phyloP scores from a whole-genome alignment of 2,888 invertebrate genomes.

The Crepidodera aurea region DNA sequence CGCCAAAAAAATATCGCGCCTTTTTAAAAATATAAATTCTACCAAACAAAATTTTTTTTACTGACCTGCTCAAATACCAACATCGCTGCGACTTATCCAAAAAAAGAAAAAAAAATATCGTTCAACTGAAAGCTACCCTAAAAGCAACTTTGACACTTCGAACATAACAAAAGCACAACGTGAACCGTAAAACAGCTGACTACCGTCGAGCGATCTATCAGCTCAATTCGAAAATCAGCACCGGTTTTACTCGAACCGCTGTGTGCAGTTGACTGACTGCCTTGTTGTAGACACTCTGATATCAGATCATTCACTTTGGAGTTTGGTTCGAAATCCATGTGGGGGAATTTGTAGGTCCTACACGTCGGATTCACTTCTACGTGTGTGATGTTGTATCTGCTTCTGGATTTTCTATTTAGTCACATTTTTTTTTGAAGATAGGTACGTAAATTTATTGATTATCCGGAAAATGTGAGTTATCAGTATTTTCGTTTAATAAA shows the following conservation, averaged over 20 bases:
- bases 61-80: constrained; percentile 49
- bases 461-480: no score
- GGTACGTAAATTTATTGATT: no score
- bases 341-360: constrained; percentile 39
- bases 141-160: constrained; percentile 38
- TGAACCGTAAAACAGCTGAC: constrained; percentile 34
- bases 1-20: no score
- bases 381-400: constrained; percentile 19
- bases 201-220: constrained; percentile 26
- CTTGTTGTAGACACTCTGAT: constrained; percentile 42
- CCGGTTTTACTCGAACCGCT: constrained; percentile 16
- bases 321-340: constrained; percentile 34
- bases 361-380: constrained; percentile 2
- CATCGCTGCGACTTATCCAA: constrained; percentile 40
- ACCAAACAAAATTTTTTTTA: no score
- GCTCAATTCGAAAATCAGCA: constrained; percentile 18
- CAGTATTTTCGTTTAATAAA: no score
- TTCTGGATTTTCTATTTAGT: constrained; percentile 19
- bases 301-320: constrained; percentile 51
- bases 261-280: constrained; percentile 38
- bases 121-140: constrained; percentile 30
- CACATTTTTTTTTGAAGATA: constrained; percentile 3
- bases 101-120: constrained; percentile 16
- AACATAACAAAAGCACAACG: constrained; percentile 42
- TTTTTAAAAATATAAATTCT: no score